A percentile compares a stretch with the other conserved stretches of the same genome.
Conservation (phyloP, 2,113 vertebrate species). For the Ibidorhyncha struthersii region DNA sequence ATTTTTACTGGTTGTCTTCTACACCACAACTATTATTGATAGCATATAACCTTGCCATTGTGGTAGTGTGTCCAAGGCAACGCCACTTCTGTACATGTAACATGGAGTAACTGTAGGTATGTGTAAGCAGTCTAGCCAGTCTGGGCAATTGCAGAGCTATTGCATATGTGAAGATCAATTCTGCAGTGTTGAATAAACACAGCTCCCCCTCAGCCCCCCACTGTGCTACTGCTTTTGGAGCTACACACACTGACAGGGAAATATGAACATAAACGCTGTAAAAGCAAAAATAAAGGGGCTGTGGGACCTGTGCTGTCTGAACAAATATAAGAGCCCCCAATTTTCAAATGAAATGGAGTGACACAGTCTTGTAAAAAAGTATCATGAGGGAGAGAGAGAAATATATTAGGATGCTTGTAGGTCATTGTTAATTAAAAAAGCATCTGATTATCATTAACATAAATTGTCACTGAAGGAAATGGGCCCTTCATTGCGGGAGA, state of each 20-base stretch:
- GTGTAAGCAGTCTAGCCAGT: neutral
- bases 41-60: neutral
- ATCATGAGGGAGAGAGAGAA: neutral
- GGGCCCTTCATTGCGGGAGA: slow-evolving; percentile 11
- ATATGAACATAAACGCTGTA: neutral
- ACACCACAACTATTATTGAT: neutral
- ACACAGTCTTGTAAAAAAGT: slow-evolving; percentile 4
- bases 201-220: neutral
- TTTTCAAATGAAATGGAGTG: slow-evolving; percentile 11
- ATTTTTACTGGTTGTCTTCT: neutral
- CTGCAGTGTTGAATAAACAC: neutral
- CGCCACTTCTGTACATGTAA: neutral
- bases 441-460: slow-evolving; percentile 63
- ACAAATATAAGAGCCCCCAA: neutral
- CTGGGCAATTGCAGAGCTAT: neutral
- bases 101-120: neutral
- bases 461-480: slow-evolving; percentile 62
- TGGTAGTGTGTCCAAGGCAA: neutral
- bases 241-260: neutral
- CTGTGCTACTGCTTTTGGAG: neutral
- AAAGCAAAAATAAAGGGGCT: neutral
- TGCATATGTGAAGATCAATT: neutral
- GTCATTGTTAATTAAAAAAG: slow-evolving; percentile 65
- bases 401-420: slow-evolving; percentile 51
- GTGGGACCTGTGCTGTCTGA: slow-evolving; percentile 2